phyloP scores from a whole-genome alignment of 2,888 invertebrate genomes.

The Hermaeophaga mercurialis region DNA sequence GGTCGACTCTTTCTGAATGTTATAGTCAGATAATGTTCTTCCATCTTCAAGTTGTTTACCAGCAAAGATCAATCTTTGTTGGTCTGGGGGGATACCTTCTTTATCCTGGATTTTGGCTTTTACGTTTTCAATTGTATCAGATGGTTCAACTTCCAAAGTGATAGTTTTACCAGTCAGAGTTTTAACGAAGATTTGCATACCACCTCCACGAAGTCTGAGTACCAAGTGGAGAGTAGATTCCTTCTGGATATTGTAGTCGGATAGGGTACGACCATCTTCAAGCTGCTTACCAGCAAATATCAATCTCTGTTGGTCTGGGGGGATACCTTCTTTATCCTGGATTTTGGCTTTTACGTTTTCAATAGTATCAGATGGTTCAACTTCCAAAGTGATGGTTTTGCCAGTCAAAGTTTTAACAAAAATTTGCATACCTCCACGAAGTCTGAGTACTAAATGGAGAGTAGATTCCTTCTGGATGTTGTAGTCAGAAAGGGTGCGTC shows the following conservation, averaged over 20 bases:
- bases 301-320: constrained; percentile 65
- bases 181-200: constrained; percentile 66
- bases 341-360: constrained; percentile 69
- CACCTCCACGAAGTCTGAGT: constrained; percentile 59
- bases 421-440: constrained; percentile 67
- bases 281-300: constrained; percentile 73
- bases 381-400: constrained; percentile 63
- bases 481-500: constrained; percentile 68
- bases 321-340: constrained; percentile 63
- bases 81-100: constrained; percentile 64
- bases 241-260: constrained; percentile 70
- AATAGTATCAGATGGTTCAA: constrained; percentile 68
- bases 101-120: constrained; percentile 66
- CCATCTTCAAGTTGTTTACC: constrained; percentile 75
- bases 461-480: constrained; percentile 69
- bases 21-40: constrained; percentile 69
- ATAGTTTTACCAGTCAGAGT: constrained; percentile 63
- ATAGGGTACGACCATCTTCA: constrained; percentile 72
- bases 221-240: constrained; percentile 65
- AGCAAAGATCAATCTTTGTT: constrained; percentile 68
- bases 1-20: constrained; percentile 62
- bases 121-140: constrained; percentile 69
- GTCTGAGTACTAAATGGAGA: constrained; percentile 62
- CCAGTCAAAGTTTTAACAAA: constrained; percentile 61
- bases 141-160: constrained; percentile 64